Conservation (phyloP, 2,888 invertebrate species). For the Resseliella maxima region DNA sequence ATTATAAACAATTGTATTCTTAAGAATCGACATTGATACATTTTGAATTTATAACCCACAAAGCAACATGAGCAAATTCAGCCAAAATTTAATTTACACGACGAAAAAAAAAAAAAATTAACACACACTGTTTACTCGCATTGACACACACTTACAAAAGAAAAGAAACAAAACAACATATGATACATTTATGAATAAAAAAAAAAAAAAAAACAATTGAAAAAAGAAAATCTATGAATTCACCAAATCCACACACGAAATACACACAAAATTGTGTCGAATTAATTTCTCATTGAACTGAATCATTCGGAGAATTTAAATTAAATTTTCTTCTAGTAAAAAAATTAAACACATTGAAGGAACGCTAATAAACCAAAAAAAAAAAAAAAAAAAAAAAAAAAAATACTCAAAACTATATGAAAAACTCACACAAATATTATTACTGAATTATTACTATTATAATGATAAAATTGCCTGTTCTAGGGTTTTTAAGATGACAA, state of each 20-base stretch:
- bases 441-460: slow-evolving; percentile 34
- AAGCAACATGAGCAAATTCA: slow-evolving; percentile 7
- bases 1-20: background rate
- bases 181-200: slow-evolving; percentile 7
- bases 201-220: background rate
- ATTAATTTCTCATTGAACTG: slow-evolving; percentile 46
- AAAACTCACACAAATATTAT: slow-evolving; percentile 53
- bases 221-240: background rate
- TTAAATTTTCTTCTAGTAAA: slow-evolving; percentile 34
- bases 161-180: too few relatives aligned
- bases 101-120: background rate
- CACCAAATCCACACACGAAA: background rate
- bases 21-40: background rate
- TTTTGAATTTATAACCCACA: slow-evolving; percentile 25
- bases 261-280: background rate
- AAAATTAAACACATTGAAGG: too few relatives aligned
- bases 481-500: slow-evolving; percentile 52
- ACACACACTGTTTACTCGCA: background rate
- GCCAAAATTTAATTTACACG: background rate
- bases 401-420: slow-evolving; percentile 29
- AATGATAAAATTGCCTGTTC: slow-evolving; percentile 45
- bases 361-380: background rate
- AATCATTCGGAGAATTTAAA: slow-evolving; percentile 36
- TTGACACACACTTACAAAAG: too few relatives aligned
- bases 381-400: background rate